These are phyloP conservation scores for Alviniconcha marisindica DNA, from an alignment of 1,140 invertebrate species.

Conservation along the genomic window DNA sequence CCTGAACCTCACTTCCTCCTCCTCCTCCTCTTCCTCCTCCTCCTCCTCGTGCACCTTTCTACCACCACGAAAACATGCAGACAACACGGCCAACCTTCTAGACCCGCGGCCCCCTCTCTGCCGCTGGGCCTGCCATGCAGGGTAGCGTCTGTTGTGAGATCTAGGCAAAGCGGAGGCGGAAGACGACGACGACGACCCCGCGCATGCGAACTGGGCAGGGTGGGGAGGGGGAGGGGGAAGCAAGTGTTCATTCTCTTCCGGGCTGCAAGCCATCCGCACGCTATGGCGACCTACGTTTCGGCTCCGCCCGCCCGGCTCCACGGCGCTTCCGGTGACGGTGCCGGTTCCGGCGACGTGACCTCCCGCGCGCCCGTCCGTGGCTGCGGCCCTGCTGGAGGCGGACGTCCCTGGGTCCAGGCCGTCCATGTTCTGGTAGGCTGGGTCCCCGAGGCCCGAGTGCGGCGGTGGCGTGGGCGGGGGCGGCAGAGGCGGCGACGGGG, in stretches of 20 bases:
- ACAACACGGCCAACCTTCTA: conserved; percentile 24
- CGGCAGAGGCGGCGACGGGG: background rate
- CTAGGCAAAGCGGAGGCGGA: conserved; percentile 3
- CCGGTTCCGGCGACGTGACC: background rate
- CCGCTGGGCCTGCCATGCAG: conserved; percentile 20
- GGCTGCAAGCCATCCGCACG: background rate
- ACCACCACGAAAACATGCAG: conserved; percentile 28
- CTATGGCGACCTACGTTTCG: conserved; percentile 20
- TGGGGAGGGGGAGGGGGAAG: conserved; percentile 11
- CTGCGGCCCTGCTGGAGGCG: background rate
- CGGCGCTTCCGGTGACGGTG: background rate
- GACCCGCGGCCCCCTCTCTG: background rate
- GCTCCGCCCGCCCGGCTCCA: background rate
- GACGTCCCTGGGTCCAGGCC: background rate
- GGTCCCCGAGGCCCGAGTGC: background rate
- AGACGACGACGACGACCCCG: background rate
- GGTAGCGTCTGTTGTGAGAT: conserved; percentile 34
- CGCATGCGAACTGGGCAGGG: conserved; percentile 27
- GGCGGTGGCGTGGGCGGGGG: background rate
- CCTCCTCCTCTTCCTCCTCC: conserved; percentile 7
- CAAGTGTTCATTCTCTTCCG: conserved; percentile 27
- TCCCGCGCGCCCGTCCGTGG: background rate
- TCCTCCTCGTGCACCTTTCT: background rate
- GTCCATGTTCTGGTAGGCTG: conserved; percentile 37
- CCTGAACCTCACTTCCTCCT: conserved; percentile 10